A percentile compares a stretch with the other conserved stretches of the same genome.
phyloP scores from a whole-genome alignment of 2,797 vertebrate species.

The Lophius americanus region DNA sequence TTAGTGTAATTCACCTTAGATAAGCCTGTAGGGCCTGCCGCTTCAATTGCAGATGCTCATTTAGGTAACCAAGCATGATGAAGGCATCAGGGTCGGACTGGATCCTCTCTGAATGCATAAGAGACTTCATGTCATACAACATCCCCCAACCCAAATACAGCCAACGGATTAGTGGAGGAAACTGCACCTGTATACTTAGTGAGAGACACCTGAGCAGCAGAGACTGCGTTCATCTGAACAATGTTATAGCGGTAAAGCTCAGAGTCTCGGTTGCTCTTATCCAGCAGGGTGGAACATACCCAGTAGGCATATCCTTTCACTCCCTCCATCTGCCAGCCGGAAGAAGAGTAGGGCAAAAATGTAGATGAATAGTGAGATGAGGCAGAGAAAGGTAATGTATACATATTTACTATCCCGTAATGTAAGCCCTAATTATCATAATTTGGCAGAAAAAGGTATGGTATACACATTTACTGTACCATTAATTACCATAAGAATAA shows the following conservation, averaged over 20 bases:
- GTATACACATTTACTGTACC: conserved; percentile 4
- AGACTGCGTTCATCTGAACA: conserved; percentile 95
- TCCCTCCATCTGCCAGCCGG: conserved; percentile 85
- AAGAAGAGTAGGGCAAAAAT: not conserved
- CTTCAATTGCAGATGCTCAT: conserved; percentile 89
- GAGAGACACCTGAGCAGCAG: conserved; percentile 91
- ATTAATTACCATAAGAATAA: not conserved
- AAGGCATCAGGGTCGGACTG: conserved; percentile 89
- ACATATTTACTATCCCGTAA: not conserved
- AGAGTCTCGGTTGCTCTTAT: conserved; percentile 92
- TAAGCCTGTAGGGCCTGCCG: conserved; percentile 89
- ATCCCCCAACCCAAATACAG: not conserved
- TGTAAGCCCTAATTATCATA: conserved; percentile 2
- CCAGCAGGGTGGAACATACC: conserved; percentile 94
- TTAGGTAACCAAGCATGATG: conserved; percentile 94
- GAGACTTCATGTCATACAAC: conserved; percentile 7
- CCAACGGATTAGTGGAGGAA: not conserved
- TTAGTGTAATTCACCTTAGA: conserved; percentile 81
- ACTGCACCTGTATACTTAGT: conserved; percentile 92
- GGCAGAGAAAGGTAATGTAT: not conserved
- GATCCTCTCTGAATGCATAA: conserved; percentile 86
- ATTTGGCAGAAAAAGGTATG: no score
- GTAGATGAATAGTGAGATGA: conserved; percentile 1
- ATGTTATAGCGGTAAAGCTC: conserved; percentile 94
- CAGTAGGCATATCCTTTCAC: conserved; percentile 96